A percentile compares a stretch with the other conserved stretches of the same genome.
phyloP scores from a whole-genome alignment of 2,797 vertebrate genomes.

The Poecilia velifera region DNA sequence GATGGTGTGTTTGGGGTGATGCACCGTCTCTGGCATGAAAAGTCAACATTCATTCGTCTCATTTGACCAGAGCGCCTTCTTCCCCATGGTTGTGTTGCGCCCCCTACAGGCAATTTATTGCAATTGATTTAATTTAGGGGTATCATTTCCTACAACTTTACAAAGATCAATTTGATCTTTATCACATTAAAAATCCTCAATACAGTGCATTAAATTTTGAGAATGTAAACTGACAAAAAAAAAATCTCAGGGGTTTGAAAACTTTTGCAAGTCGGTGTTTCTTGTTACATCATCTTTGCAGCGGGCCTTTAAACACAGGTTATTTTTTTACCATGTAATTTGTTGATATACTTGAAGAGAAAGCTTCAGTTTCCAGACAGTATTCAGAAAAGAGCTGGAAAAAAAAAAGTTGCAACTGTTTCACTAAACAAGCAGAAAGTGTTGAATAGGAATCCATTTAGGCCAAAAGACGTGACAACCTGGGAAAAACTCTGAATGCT shows the following conservation, averaged over 20 bases:
- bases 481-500: constrained; percentile 37
- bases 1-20: neutral
- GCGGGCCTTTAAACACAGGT: neutral
- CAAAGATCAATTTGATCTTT: neutral
- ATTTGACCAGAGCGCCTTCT: neutral
- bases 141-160: neutral
- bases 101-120: neutral
- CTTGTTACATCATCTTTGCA: neutral
- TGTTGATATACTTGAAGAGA: neutral
- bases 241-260: neutral
- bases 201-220: neutral
- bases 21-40: neutral
- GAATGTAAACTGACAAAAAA: neutral
- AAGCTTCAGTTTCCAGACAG: constrained; percentile 16
- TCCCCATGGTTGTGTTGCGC: neutral
- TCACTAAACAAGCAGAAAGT: neutral
- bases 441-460: constrained; percentile 10
- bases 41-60: neutral
- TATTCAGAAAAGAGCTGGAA: neutral
- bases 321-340: constrained; percentile 16
- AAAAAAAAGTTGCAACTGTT: constrained; percentile 13
- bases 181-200: neutral
- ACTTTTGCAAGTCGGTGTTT: neutral
- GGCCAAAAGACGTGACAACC: constrained; percentile 21
- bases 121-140: neutral